These are phyloP conservation scores for Pygmarrhopalites habei DNA, from an alignment of 1,140 invertebrate genomes.

Conservation along the genomic window DNA sequence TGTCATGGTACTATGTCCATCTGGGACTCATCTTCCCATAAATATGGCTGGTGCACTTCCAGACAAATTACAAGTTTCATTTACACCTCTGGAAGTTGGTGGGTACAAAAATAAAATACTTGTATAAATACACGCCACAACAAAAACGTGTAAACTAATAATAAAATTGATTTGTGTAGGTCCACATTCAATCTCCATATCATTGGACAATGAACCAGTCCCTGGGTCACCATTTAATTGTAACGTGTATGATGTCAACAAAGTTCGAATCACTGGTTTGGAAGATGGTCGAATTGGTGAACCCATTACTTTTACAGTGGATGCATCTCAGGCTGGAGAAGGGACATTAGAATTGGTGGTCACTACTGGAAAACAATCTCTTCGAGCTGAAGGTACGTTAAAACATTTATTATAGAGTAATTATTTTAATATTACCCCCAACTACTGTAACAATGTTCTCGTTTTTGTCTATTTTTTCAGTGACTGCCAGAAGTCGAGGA, in stretches of 20 bases:
- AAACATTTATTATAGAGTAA: too few species aligned
- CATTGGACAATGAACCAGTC: conserved; percentile 72
- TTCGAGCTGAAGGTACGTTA: conserved; percentile 57
- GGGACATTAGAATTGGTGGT: conserved; percentile 92
- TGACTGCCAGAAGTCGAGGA: conserved; percentile 77
- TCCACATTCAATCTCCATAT: conserved; percentile 70
- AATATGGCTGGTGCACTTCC: conserved; percentile 49
- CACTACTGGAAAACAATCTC: conserved; percentile 70
- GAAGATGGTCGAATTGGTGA: conserved; percentile 56
- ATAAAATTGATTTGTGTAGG: conserved; percentile 46
- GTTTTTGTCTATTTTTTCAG: too few species aligned
- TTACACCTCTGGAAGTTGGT: conserved; percentile 73
- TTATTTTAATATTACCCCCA: too few species aligned
- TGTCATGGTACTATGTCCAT: conserved; percentile 68
- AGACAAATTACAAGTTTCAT: conserved; percentile 65
- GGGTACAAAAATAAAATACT: conserved; percentile 39
- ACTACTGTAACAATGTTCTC: too few species aligned
- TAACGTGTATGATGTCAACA: conserved; percentile 83
- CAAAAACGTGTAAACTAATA: too few species aligned
- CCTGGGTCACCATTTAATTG: conserved; percentile 86
- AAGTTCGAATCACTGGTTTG: conserved; percentile 70
- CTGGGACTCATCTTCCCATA: conserved; percentile 64
- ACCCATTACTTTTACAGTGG: conserved; percentile 83
- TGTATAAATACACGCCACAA: too few species aligned
- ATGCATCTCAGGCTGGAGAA: conserved; percentile 90